Evolutionary conservation across 2,797 vertebrate species (phyloP).

Genomic region (Xiphorhynchus erythropygius): DNA sequence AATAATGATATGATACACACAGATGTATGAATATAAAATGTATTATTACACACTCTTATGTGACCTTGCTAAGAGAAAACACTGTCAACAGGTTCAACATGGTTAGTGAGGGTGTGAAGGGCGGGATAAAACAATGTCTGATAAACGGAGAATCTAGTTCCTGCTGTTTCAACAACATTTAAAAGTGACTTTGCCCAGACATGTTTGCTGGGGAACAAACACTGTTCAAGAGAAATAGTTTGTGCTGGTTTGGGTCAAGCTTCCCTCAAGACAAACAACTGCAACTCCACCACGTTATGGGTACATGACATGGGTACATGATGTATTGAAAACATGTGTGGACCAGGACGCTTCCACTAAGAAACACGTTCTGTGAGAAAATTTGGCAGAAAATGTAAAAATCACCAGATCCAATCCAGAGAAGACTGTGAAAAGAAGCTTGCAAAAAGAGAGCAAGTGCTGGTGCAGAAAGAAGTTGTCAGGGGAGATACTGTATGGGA

Average conservation of each 20-base stretch:
- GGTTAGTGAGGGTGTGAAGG: fast-evolving
- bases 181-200: background rate
- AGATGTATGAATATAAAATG: background rate
- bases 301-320: background rate
- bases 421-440: background rate
- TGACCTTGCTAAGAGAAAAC: background rate
- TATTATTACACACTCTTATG: background rate
- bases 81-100: background rate
- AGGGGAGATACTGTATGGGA: background rate
- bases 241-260: background rate
- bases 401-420: background rate
- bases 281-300: background rate
- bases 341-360: background rate
- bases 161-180: background rate
- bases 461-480: background rate
- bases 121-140: background rate
- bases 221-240: background rate
- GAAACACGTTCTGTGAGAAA: background rate
- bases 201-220: background rate
- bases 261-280: background rate
- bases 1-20: background rate
- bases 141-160: background rate
- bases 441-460: background rate
- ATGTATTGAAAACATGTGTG: background rate
- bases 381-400: background rate